Conservation (phyloP, 2,113 vertebrate species). For the Craseonycteris thonglongyai region DNA sequence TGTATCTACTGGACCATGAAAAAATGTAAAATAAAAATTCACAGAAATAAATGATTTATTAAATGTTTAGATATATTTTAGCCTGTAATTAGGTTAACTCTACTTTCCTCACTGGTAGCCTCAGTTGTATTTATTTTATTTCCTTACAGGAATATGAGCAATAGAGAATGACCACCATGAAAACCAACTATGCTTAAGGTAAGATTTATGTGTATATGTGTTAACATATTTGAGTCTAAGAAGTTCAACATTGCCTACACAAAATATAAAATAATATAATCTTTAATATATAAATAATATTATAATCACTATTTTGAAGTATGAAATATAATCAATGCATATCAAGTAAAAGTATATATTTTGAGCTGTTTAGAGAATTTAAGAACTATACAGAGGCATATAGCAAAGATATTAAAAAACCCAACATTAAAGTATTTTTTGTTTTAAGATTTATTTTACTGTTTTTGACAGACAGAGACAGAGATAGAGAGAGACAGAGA, state of each 20-base stretch:
- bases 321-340: not conserved
- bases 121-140: not conserved
- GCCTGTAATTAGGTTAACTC: not conserved
- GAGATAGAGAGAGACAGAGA: no score
- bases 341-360: not conserved
- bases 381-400: not conserved
- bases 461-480: no score
- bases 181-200: not conserved
- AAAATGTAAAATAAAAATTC: not conserved
- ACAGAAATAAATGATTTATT: not conserved
- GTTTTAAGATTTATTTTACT: no score
- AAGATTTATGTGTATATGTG: not conserved
- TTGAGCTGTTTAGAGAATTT: not conserved
- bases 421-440: not conserved
- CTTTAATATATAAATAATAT: not conserved
- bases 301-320: not conserved
- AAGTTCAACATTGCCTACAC: not conserved
- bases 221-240: not conserved
- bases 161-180: not conserved
- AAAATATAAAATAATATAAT: not conserved
- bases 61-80: not conserved
- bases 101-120: not conserved
- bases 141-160: not conserved
- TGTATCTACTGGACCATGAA: not conserved
- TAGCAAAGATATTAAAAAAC: not conserved